phyloP scores from a whole-genome alignment of 2,113 vertebrate species.

The Mionectes macconnelli region DNA sequence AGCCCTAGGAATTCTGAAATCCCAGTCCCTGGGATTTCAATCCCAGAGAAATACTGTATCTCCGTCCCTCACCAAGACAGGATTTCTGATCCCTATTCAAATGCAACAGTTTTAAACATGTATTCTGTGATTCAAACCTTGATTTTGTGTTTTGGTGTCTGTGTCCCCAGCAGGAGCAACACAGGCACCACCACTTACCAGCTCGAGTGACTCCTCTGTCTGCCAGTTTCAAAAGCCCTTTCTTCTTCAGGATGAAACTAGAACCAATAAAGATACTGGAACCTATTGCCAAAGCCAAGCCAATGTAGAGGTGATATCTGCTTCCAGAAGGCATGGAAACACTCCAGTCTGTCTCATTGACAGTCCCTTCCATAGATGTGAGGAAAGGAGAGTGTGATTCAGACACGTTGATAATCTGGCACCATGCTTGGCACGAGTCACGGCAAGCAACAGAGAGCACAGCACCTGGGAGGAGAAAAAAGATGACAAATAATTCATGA shows the following conservation, averaged over 20 bases:
- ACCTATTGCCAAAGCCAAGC: slow-evolving; percentile 70
- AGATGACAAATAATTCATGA: not conserved
- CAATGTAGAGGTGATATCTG: slow-evolving; percentile 69
- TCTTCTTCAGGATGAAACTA: slow-evolving; percentile 84
- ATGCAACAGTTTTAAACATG: rapidly evolving
- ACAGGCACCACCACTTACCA: slow-evolving; percentile 58
- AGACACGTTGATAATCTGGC: slow-evolving; percentile 70
- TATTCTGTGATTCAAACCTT: not conserved
- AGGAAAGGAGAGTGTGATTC: not conserved
- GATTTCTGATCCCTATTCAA: not conserved
- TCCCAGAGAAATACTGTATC: not conserved
- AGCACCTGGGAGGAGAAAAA: slow-evolving; percentile 44
- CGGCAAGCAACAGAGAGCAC: slow-evolving; percentile 62
- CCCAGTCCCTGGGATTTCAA: not conserved
- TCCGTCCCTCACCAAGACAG: not conserved
- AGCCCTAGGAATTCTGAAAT: not conserved
- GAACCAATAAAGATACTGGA: slow-evolving; percentile 81
- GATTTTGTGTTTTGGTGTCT: not conserved
- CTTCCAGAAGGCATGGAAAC: slow-evolving; percentile 35
- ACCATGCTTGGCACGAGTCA: slow-evolving; percentile 62
- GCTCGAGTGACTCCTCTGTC: slow-evolving; percentile 74
- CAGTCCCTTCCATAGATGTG: not conserved
- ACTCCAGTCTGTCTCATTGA: slow-evolving; percentile 43
- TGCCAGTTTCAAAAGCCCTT: slow-evolving; percentile 78
- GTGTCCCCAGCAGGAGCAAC: not conserved